Percentiles rank a stretch among this genome's conserved stretches.
Conservation (phyloP, 2,113 vertebrate genomes). For the Circaetus gallicus region DNA sequence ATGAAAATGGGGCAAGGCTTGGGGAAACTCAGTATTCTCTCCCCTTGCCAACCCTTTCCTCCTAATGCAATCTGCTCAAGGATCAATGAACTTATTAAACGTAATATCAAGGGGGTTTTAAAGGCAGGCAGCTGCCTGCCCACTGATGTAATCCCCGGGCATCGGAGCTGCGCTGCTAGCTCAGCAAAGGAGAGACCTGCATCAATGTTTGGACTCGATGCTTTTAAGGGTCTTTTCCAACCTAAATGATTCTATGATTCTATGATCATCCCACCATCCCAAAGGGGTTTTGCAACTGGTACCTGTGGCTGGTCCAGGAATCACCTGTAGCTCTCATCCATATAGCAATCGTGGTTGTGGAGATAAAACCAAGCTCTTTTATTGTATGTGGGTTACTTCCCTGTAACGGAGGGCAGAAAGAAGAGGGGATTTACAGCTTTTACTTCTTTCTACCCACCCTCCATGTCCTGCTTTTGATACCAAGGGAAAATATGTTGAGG, state of each 20-base stretch:
- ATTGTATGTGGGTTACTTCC: background rate
- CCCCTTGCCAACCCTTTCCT: background rate
- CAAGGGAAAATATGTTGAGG: background rate
- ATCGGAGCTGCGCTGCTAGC: background rate
- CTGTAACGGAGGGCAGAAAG: rapidly evolving
- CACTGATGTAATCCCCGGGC: background rate
- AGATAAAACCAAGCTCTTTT: background rate
- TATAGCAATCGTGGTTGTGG: rapidly evolving
- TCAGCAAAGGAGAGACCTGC: background rate
- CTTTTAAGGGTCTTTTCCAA: background rate
- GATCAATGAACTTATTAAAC: background rate
- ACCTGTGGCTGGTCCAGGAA: background rate
- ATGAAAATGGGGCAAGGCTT: rapidly evolving
- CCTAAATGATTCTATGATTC: background rate
- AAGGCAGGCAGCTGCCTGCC: background rate
- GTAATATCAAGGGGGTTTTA: background rate
- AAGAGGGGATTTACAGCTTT: background rate
- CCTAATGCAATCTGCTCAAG: background rate
- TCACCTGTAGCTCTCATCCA: background rate
- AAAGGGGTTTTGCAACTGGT: background rate
- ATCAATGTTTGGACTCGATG: rapidly evolving
- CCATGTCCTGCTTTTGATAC: background rate
- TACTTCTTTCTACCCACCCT: background rate
- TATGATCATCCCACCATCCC: background rate
- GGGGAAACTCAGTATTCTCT: background rate